Base-by-base conservation (phyloP, 2,888 invertebrate species). In the Neelides folsomi region DNA sequence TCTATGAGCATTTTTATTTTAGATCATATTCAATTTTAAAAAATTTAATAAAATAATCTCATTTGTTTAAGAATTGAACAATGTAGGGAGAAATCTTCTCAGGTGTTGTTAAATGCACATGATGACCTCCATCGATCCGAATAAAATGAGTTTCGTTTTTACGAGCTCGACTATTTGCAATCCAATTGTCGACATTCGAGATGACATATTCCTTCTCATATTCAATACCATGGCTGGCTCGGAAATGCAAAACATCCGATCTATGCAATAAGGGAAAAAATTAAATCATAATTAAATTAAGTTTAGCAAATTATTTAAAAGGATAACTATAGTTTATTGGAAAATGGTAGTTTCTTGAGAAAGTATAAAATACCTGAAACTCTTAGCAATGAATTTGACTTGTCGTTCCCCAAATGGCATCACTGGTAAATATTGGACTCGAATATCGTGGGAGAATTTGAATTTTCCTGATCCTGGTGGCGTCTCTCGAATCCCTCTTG, bases 361-460 rank as follows among this genome's bases (percentile, higher is more conserved):
- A 27, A 27, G 3, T 7, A 27, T 27, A 5, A 27, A 7, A 52
- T 52, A 59, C 62, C 53, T 52, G 18, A 57, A 58, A 44, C 57
- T 58, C 45, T 57, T 52, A 27, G 57, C 56, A 9, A 60, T 37
- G 18, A 45, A 54, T 2, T 49, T 18, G n/a, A 62, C 57, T 51
- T 62, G 60, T 15, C 53, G 49, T n/a, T 52, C 18, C 15, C 54
- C 55, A 12, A 57, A 37, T 6, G 56, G 54, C 20, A 52, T 57
- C 2, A 60, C 40, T n/a, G 62, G 57, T 47, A 60, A 52, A 42
- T 59, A 60, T 39, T 62, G 60, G 38, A 62, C 60, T 15, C 62
- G 51, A 36, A 60, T 57, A 34, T 62, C 62, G 49, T 62, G 62
- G 2, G 59, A 55, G 50, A 60, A 62, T 27, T 50, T 53, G 36